Evolutionary conservation across 2,797 vertebrate species (phyloP), one percentile per base, ranked within the genome.

Genomic region (Muraenolepis orangiensis): DNA sequence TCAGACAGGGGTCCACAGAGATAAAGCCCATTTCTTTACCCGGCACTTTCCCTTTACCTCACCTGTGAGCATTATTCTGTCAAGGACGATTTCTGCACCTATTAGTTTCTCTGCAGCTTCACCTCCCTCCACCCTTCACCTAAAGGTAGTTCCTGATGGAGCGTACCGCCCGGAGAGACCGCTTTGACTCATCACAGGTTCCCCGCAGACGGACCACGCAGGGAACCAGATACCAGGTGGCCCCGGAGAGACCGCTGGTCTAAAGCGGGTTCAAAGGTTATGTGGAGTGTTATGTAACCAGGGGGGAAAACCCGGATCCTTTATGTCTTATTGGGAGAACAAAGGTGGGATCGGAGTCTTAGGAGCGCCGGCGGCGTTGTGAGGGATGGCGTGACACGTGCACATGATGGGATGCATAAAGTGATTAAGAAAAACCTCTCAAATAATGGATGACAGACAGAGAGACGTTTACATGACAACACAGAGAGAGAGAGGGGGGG

Each of bases 401-500:
- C 29, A 32, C 42, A 74, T 79, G 85, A 80, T 16, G 70, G 80
- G 76, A 86, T 84, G 83, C 82, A 66, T 83, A 85, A 82, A 70
- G 76, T 74, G 83, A 79, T 64, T 81, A 73, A 80, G 31, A 83
- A 78, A 84, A 79, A 83, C 3, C 71, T 75, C 73, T 73, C n/a
- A 78, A 51, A 26, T 28, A 11, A 51, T 67, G 79, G 64, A 87
- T 67, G 81, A 80, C 76, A 71, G 80, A 83, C 68, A 83, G 84
- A 70, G 81, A 80, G 84, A 83, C 70, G 80, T 74, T 81, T 61
- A 51, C 79, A 66, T 76, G 84, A 86, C 74, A 57, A 81, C 78
- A 87, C 75, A 82, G 78, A 81, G 70, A 20, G 85, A 36, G 79
- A 87, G 81, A 80, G 85, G 79, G 87, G 75, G 86, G 83, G 72